Conservation (phyloP, 92 coral and sea anemone species). For the Galaxea fascicularis region DNA sequence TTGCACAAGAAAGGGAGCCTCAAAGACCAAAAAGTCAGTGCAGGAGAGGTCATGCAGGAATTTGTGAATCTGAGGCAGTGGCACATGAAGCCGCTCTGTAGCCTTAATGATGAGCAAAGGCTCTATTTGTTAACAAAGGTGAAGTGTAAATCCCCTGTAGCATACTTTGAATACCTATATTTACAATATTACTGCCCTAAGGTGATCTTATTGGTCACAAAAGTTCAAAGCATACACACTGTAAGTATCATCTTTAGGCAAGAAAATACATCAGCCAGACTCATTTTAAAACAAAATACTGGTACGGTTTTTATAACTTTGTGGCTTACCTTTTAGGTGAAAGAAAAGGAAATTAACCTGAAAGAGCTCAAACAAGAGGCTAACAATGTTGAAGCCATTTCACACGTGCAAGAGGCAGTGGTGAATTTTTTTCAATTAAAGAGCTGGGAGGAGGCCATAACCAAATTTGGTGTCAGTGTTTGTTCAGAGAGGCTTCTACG, state of each 20-base stretch:
- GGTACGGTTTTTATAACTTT: neutral
- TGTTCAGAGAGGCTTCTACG: too few relatives aligned
- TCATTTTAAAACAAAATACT: neutral
- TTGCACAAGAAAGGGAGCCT: constrained; percentile 19
- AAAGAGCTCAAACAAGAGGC: constrained; percentile 15
- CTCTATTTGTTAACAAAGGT: constrained; percentile 11
- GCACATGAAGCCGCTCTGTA: constrained; percentile 31
- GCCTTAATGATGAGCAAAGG: constrained; percentile 29
- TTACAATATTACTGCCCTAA: neutral
- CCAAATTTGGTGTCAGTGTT: too few relatives aligned
- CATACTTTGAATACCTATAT: neutral
- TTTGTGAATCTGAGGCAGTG: constrained; percentile 20
- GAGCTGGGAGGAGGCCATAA: too few relatives aligned
- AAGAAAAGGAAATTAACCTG: constrained; percentile 4
- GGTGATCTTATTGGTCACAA: neutral
- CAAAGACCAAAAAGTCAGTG: constrained; percentile 21
- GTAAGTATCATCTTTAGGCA: neutral
- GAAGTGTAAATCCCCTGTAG: neutral
- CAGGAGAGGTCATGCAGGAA: constrained; percentile 6
- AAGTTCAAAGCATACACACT: neutral
- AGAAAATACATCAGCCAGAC: neutral
- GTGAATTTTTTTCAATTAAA: neutral
- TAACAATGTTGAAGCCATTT: constrained; percentile 1
- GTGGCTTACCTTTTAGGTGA: constrained; percentile 10
- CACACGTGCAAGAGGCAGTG: neutral